Evolutionary conservation across 2,797 vertebrate species (phyloP).

Genomic region (Hybognathus amarus): DNA sequence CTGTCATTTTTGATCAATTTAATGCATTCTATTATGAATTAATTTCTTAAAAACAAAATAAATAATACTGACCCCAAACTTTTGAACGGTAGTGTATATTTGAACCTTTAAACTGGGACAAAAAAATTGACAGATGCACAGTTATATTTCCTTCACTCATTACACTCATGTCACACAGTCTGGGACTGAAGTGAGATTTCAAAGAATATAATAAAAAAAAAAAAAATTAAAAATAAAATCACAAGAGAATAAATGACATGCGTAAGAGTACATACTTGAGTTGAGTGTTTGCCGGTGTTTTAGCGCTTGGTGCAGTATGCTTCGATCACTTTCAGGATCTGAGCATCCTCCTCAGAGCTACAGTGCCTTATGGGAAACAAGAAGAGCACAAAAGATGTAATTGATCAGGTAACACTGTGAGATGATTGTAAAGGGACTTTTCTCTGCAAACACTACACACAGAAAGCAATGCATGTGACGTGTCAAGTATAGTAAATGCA

Average conservation of each 20-base stretch:
- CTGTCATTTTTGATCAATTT: background rate
- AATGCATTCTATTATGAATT: background rate
- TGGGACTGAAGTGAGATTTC: background rate
- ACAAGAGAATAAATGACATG: background rate
- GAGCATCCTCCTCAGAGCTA: constrained; percentile 96
- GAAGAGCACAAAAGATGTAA: background rate
- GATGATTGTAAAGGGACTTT: background rate
- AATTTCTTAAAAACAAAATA: background rate
- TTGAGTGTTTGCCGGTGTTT: constrained; percentile 97
- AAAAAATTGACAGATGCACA: background rate
- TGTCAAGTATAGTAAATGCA: background rate
- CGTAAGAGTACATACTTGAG: constrained; percentile 82
- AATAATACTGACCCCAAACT: background rate
- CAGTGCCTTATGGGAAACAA: constrained; percentile 83
- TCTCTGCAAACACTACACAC: background rate
- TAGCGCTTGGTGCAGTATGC: constrained; percentile 99
- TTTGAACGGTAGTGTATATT: background rate
- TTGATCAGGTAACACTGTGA: background rate
- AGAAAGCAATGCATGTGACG: background rate
- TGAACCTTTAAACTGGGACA: background rate
- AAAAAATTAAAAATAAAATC: background rate
- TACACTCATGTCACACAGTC: background rate
- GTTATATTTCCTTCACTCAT: background rate
- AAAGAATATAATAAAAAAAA: background rate
- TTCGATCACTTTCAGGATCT: constrained; percentile 98